A percentile compares a stretch with the other conserved stretches of the same genome.
These are phyloP conservation scores for Zaprionus ornatus DNA, from an alignment of 1,140 invertebrate species.

Conservation along the genomic window DNA sequence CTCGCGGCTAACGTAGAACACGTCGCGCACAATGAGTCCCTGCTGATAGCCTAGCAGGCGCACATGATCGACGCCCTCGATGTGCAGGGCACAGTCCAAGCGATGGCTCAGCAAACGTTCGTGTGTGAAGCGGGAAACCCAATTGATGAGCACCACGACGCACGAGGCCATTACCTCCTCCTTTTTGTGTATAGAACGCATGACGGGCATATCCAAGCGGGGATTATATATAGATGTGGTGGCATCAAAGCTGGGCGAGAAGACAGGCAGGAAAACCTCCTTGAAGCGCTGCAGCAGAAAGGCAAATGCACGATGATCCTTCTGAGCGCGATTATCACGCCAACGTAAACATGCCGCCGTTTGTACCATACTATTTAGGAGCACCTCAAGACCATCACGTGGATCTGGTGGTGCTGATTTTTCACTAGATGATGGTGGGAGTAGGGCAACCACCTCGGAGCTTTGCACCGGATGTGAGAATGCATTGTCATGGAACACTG, in stretches of 20 bases:
- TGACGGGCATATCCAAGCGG: conserved; percentile 88
- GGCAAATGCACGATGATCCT: conserved; percentile 92
- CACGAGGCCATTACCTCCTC: conserved; percentile 89
- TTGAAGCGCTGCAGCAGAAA: conserved; percentile 97
- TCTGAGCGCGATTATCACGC: conserved; percentile 92
- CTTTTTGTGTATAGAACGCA: conserved; percentile 85
- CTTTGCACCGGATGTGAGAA: conserved; percentile 89
- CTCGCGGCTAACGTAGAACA: conserved; percentile 94
- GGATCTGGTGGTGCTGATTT: conserved; percentile 94
- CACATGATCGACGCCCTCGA: conserved; percentile 82
- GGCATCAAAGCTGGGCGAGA: conserved; percentile 95
- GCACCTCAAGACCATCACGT: conserved; percentile 93
- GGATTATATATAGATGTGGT: conserved; percentile 94
- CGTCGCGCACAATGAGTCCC: conserved; percentile 90
- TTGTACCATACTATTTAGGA: conserved; percentile 96
- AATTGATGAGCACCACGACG: conserved; percentile 94
- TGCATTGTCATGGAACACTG: conserved; percentile 88
- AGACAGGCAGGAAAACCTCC: conserved; percentile 93
- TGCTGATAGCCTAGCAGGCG: conserved; percentile 76
- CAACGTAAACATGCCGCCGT: conserved; percentile 95
- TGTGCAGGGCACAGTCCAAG: conserved; percentile 84
- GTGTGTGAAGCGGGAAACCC: conserved; percentile 94
- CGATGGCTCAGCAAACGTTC: conserved; percentile 84
- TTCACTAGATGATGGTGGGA: conserved; percentile 93
- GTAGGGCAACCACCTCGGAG: conserved; percentile 92